Evolutionary conservation across 1,140 invertebrate genomes (phyloP), one percentile per base, ranked within the genome.

Genomic region (Phthorimaea operculella): DNA sequence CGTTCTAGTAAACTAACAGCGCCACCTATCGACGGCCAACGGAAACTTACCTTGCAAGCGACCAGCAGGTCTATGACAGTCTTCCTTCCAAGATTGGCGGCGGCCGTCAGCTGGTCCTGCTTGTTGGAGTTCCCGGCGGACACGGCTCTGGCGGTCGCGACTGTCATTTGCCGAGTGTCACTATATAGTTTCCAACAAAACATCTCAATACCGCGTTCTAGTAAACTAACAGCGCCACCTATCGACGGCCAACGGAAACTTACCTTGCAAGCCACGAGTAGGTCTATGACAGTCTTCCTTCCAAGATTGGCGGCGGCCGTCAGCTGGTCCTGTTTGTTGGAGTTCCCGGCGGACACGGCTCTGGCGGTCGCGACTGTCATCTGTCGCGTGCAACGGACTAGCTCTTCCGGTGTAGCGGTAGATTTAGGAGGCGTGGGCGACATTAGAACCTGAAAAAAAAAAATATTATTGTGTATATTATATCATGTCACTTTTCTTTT

Each of bases 221-320:
- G n/a, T n/a, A n/a, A n/a, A n/a, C n/a, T n/a, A n/a, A n/a, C n/a
- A n/a, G n/a, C n/a, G n/a, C n/a, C n/a, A n/a, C n/a, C n/a, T n/a
- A n/a, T n/a, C n/a, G n/a, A n/a, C n/a, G n/a, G n/a, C n/a, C n/a
- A n/a, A n/a, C n/a, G n/a, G n/a, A n/a, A n/a, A n/a, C n/a, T 15
- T 47, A 91, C 90, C 82, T 96, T 97, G 80, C 94, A 96, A 1
- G 95, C 93, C 9, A 90, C 88, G 6, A 99, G 86, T 89, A 99
- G 93, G 77, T 99, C 98, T 34, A 94, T 94, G 49, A 99, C 97
- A 10, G 97, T 94, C 79, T 97, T 96, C 48, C 98, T 86, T 5
- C 97, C 96, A 84, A 98, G 91, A 83, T 99, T 99, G 14, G 97
- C 96, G 4, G 97, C 96, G 4, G 95, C 94, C 33, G 98, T 98